These are phyloP conservation scores for Deilephila elpenor DNA, from an alignment of 2,888 invertebrate species.

Conservation along the genomic window DNA sequence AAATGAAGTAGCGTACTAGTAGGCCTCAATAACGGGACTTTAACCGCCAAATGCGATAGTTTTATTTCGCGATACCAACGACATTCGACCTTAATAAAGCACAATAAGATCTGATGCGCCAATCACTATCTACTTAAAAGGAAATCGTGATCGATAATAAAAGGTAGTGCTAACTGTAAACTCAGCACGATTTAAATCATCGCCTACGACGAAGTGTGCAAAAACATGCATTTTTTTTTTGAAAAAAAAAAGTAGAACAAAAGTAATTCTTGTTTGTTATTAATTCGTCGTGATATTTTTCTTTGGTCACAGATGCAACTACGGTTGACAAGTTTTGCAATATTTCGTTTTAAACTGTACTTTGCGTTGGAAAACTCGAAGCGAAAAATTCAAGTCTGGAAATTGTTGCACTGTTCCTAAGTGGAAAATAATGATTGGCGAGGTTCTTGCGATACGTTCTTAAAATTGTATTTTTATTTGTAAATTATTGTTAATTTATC, in stretches of 20 bases:
- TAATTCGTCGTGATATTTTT: background rate
- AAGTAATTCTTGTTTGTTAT: background rate
- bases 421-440: no score
- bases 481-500: no score
- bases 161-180: conserved; percentile 30
- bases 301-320: no score
- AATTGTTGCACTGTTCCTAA: no score
- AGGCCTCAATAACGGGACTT: conserved; percentile 64
- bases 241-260: background rate
- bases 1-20: conserved; percentile 57
- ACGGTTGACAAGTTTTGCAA: no score
- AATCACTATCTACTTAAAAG: conserved; percentile 27
- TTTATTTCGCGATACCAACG: conserved; percentile 46
- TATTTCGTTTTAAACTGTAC: no score
- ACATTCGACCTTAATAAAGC: conserved; percentile 42
- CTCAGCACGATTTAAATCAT: background rate
- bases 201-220: background rate
- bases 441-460: no score
- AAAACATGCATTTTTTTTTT: background rate
- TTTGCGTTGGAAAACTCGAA: no score
- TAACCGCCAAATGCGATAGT: conserved; percentile 55
- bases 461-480: no score
- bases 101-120: conserved; percentile 43
- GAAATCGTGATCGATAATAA: conserved; percentile 17
- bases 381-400: no score